phyloP scores from a whole-genome alignment of 2,113 vertebrate genomes.

The Lophius piscatorius region DNA sequence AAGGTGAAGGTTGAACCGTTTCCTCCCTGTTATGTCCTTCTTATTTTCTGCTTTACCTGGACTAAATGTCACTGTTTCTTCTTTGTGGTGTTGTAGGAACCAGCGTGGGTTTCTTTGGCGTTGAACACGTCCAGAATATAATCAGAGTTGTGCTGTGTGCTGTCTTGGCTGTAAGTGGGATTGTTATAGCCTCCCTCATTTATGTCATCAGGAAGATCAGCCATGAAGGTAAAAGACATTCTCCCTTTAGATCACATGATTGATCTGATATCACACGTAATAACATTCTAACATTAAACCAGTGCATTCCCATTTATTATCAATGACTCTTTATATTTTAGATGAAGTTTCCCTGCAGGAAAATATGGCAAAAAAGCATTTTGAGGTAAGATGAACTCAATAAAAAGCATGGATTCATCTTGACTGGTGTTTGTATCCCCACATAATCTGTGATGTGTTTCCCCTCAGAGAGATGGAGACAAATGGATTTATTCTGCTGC shows the following conservation, averaged over 20 bases:
- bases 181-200: background rate
- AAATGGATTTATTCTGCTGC: conserved; percentile 36
- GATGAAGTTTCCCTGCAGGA: too few species aligned
- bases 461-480: conserved; percentile 18
- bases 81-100: background rate
- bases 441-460: background rate
- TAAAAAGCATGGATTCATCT: too few species aligned
- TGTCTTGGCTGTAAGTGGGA: background rate
- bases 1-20: conserved; percentile 4
- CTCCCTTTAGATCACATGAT: too few species aligned
- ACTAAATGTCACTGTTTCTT: background rate
- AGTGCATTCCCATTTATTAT: background rate
- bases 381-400: background rate
- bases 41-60: background rate
- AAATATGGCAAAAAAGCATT: background rate
- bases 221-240: too few species aligned
- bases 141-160: background rate
- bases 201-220: background rate
- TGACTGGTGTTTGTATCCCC: background rate
- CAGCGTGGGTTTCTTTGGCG: background rate
- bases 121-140: too few species aligned
- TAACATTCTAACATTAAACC: background rate
- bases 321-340: too few species aligned
- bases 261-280: too few species aligned
- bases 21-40: too few species aligned